Conservation (phyloP, 2,888 invertebrate genomes). For the Ennomos quercinarius region DNA sequence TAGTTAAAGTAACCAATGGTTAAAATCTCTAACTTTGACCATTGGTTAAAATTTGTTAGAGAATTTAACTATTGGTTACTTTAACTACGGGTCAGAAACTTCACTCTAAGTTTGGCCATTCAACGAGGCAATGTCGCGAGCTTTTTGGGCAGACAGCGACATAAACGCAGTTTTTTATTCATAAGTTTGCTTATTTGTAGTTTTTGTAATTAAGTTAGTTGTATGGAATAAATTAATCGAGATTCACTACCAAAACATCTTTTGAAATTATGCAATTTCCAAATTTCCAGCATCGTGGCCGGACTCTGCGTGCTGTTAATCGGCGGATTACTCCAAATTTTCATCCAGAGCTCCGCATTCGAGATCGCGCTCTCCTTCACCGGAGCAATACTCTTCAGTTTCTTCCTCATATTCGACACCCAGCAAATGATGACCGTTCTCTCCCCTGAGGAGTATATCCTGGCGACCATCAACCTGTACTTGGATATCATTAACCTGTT, state of each 20-base stretch:
- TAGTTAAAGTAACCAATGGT: no score
- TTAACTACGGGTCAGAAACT: no score
- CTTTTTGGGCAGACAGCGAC: no score
- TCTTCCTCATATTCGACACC: constrained; percentile 94
- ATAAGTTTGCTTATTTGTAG: no score
- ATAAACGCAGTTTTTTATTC: no score
- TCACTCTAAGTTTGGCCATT: no score
- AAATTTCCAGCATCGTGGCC: constrained; percentile 85
- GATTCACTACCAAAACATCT: background rate
- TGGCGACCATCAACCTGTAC: constrained; percentile 94
- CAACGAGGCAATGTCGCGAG: no score
- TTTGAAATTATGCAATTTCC: background rate
- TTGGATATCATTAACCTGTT: constrained; percentile 95
- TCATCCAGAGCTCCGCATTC: constrained; percentile 89
- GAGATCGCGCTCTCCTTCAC: constrained; percentile 90
- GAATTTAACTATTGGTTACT: no score
- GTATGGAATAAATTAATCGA: no score
- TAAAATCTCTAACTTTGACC: no score
- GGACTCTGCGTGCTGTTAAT: constrained; percentile 88
- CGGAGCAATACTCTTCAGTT: constrained; percentile 91
- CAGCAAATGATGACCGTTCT: constrained; percentile 92
- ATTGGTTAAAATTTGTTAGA: no score
- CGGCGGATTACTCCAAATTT: constrained; percentile 90
- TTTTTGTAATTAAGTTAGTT: no score
- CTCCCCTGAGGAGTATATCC: constrained; percentile 94